Evolutionary conservation across 2,888 invertebrate species (phyloP), one percentile per base, ranked within the genome.

Genomic region (Nymphalis polychloros): DNA sequence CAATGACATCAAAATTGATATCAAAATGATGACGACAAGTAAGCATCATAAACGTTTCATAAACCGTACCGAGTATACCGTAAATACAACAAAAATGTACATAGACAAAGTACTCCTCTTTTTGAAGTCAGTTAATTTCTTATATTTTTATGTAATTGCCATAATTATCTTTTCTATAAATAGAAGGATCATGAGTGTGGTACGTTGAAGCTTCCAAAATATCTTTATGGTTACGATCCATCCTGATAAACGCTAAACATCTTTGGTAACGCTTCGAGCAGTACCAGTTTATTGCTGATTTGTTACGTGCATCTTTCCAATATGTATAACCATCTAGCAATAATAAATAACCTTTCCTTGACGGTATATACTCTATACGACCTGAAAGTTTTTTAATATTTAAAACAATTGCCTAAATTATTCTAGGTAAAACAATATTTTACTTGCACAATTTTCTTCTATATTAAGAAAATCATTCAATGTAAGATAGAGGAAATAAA

Each of bases 301-400:
- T 80, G 47, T 70, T 76, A 16, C 78, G 69, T 17, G 76, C 78
- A 64, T 80, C 78, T 61, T 78, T 76, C 77, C 78, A 81, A 64
- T 75, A 80, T 10, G 79, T 80, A 53, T 79, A 80, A 10, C 79
- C 78, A 61, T 82, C 76, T 57, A 78, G 55, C 3, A 75, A 63
- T 8, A 81, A 75, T 50, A 79, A 65, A 61, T 77, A 70, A 13
- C 79, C 77, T 70, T 77, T 79, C 60, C 73, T 70, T 62, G 79
- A 69, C 5, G 78, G 78, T 63, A 80, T 71, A 57, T 75, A 79
- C 48, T 66, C 60, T 57, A 71, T 66, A 49, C 71, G 65, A 65
- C 59, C 71, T 71, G 71, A 61, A 71, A 71, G 53, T 27, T 3
- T 41, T 7, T 17, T 49, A 35, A 35, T 19, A 41, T 41, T 52